Evolutionary conservation across 2,888 invertebrate species (phyloP), one percentile per base, ranked within the genome.

Genomic region (Parnassius apollo): DNA sequence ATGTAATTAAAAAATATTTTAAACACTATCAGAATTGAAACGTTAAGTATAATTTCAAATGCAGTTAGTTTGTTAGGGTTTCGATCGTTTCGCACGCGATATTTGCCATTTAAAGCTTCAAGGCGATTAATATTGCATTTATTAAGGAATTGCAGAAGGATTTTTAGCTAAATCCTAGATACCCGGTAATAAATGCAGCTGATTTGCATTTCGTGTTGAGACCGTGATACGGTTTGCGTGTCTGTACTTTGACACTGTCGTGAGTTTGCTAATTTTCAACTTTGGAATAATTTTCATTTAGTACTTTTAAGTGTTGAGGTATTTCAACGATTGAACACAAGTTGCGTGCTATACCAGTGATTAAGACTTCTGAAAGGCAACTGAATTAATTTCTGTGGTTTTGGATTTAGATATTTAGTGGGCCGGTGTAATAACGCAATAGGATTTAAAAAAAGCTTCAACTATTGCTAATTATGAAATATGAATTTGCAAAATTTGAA

Each of bases 181-280:
- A 51, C 1, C 7, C 8, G 35, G 44, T 49, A 35, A 18, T 51
- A 48, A 35, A 56, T 57, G 61, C 56, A 57, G 18, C 57, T 62
- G 54, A 59, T 63, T 59, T 55, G 50, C 55, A 59, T 51, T 54
- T 54, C 51, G 35, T 25, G 49, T 63, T 42, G 44, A 55, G 46
- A 7, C 59, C 10, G 12, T 59, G 45, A 59, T 13, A 11, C 9
- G 45, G 42, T 56, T 63, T 51, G 56, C 59, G 59, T 62, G 62
- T 55, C 42, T 12, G 53, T 42, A n/a, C 10, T 45, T 22, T 13
- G n/a, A 25, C 35, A 52, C 46, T 42, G 52, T 35, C 52, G n/a
- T 42, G 18, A 42, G 54, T 35, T 2, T 42, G 13, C 42, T 35
- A 13, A 55, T 42, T 18, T 50, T 54, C n/a, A 46, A 42, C 45